These are phyloP conservation scores for Stenoptilia bipunctidactyla DNA, from an alignment of 2,888 invertebrate species.

Conservation along the genomic window DNA sequence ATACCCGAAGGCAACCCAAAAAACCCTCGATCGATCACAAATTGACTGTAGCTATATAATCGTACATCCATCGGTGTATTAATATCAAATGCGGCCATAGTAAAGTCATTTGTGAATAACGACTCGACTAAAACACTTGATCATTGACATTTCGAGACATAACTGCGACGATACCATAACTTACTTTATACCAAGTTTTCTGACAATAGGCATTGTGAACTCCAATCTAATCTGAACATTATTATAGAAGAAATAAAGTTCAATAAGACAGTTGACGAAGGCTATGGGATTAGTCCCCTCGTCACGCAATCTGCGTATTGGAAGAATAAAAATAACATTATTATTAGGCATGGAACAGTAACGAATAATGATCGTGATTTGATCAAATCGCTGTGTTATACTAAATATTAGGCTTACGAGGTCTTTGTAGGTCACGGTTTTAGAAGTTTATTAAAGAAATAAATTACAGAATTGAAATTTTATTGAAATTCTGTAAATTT, in stretches of 20 bases:
- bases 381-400: neutral
- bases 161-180: slow-evolving; percentile 1
- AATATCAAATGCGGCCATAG: neutral
- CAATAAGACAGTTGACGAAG: neutral
- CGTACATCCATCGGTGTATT: neutral
- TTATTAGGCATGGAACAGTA: slow-evolving; percentile 4
- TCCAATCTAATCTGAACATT: neutral
- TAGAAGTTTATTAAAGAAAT: too few relatives aligned
- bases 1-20: too few relatives aligned
- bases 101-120: neutral
- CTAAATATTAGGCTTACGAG: neutral
- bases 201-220: too few relatives aligned
- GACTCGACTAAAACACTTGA: slow-evolving; percentile 4
- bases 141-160: slow-evolving; percentile 7
- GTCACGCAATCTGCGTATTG: slow-evolving; percentile 10
- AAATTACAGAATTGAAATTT: too few relatives aligned
- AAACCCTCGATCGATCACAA: too few relatives aligned
- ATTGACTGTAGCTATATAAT: too few relatives aligned
- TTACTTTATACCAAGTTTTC: neutral
- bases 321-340: slow-evolving; percentile 12
- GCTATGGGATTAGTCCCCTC: slow-evolving; percentile 3
- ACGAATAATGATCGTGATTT: neutral
- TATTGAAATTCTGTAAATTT: too few relatives aligned
- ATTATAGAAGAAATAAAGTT: neutral
- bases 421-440: neutral